These are phyloP conservation scores for Sylvietta virens DNA, from an alignment of 2,113 vertebrate genomes.

Conservation along the genomic window DNA sequence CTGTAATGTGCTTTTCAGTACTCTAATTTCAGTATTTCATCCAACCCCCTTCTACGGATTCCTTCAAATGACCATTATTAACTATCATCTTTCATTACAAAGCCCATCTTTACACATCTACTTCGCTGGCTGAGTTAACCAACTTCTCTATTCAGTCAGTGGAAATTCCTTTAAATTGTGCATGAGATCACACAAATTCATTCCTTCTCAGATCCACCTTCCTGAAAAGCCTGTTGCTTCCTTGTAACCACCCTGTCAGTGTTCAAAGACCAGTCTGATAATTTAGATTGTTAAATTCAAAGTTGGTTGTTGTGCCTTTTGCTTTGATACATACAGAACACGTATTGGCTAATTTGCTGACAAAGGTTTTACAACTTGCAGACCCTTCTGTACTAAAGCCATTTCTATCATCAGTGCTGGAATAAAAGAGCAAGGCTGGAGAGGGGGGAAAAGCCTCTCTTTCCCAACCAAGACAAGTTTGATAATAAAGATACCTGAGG, in stretches of 20 bases:
- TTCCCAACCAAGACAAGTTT: not conserved
- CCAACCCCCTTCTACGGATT: not conserved
- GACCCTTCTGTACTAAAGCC: not conserved
- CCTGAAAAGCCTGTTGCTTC: not conserved
- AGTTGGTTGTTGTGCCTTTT: not conserved
- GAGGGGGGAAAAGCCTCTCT: not conserved
- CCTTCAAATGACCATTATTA: not conserved
- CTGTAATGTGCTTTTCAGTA: not conserved
- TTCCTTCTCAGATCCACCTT: not conserved
- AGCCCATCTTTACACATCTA: not conserved
- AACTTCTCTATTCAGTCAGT: not conserved
- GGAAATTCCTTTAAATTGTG: not conserved
- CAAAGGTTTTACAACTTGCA: not conserved
- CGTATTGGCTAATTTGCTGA: not conserved
- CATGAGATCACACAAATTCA: not conserved
- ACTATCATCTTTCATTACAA: not conserved
- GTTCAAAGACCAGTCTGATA: not conserved
- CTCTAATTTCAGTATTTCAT: not conserved
- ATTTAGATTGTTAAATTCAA: not conserved
- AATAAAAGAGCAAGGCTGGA: not conserved
- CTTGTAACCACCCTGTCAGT: accelerated
- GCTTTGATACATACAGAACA: not conserved
- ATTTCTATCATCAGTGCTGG: not conserved
- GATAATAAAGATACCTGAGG: not conserved
- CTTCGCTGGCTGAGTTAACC: not conserved